Evolutionary conservation across 2,113 vertebrate genomes (phyloP).

Genomic region (Phodopus roborovskii): DNA sequence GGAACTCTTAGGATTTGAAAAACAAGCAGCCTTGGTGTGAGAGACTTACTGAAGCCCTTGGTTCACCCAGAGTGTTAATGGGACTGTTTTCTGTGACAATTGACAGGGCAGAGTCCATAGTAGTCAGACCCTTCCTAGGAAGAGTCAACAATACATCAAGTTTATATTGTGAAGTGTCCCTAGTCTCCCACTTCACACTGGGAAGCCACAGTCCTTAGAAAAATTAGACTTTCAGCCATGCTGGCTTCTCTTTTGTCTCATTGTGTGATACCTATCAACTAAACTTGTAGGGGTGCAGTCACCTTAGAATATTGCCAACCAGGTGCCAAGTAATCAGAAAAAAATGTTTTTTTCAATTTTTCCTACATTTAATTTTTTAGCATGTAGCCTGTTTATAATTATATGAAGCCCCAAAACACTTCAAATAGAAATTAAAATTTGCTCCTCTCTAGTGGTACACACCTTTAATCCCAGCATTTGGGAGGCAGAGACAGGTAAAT

Average conservation of each 20-base stretch:
- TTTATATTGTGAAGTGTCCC: neutral
- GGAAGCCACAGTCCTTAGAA: neutral
- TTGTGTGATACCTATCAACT: neutral
- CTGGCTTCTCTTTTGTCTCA: conserved; percentile 15
- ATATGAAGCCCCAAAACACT: neutral
- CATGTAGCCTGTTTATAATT: neutral
- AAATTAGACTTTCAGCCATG: neutral
- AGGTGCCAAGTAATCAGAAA: conserved; percentile 11
- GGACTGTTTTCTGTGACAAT: neutral
- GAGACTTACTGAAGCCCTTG: neutral
- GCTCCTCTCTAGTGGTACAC: neutral
- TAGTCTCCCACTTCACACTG: neutral
- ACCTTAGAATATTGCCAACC: neutral
- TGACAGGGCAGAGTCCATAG: fast-evolving
- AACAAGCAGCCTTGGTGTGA: conserved; percentile 18
- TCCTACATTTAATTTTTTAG: neutral
- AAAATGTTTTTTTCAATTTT: neutral
- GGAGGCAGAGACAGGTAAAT: no score
- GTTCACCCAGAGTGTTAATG: neutral
- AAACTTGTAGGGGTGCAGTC: neutral
- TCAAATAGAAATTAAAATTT: neutral
- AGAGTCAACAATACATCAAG: neutral
- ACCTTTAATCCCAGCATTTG: no score
- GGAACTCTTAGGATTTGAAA: conserved; percentile 29
- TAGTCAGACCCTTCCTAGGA: neutral